Conservation (phyloP, 1,140 invertebrate species). For the Listronotus bonariensis region DNA sequence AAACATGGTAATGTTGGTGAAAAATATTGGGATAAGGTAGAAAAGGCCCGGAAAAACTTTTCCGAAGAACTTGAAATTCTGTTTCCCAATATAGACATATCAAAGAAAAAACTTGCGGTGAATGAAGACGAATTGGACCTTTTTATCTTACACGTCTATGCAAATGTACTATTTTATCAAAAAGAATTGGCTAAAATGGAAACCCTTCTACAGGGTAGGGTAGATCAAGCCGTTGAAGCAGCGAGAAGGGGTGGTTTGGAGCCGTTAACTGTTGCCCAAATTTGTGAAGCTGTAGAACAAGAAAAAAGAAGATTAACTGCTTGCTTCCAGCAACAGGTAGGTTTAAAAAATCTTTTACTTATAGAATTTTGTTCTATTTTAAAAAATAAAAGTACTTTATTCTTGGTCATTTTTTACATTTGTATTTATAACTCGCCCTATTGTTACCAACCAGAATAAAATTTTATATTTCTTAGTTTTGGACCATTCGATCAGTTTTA, state of each 20-base stretch:
- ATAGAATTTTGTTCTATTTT: no score
- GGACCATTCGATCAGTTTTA: no score
- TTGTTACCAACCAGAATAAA: no score
- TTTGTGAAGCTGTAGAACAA: slow-evolving; percentile 61
- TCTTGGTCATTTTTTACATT: no score
- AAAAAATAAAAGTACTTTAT: no score
- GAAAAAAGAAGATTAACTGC: slow-evolving; percentile 60
- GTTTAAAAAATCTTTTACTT: no score
- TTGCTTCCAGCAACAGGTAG: slow-evolving; percentile 63
- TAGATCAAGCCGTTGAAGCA: slow-evolving; percentile 67
- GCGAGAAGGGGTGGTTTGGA: slow-evolving; percentile 56
- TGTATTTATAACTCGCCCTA: no score
- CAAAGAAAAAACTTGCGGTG: slow-evolving; percentile 67
- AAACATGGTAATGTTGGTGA: slow-evolving; percentile 65
- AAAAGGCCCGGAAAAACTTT: slow-evolving; percentile 70
- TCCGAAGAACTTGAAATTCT: slow-evolving; percentile 73
- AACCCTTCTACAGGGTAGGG: slow-evolving; percentile 65
- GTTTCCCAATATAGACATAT: slow-evolving; percentile 71
- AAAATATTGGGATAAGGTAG: slow-evolving; percentile 72
- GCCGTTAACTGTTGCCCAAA: slow-evolving; percentile 57
- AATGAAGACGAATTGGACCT: slow-evolving; percentile 69
- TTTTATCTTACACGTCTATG: slow-evolving; percentile 69
- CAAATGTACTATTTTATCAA: slow-evolving; percentile 69
- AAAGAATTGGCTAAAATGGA: slow-evolving; percentile 72
- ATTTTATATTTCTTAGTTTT: no score